Evolutionary conservation across 2,113 vertebrate species (phyloP), one percentile per base, ranked within the genome.

Genomic region (Pandion haliaetus): DNA sequence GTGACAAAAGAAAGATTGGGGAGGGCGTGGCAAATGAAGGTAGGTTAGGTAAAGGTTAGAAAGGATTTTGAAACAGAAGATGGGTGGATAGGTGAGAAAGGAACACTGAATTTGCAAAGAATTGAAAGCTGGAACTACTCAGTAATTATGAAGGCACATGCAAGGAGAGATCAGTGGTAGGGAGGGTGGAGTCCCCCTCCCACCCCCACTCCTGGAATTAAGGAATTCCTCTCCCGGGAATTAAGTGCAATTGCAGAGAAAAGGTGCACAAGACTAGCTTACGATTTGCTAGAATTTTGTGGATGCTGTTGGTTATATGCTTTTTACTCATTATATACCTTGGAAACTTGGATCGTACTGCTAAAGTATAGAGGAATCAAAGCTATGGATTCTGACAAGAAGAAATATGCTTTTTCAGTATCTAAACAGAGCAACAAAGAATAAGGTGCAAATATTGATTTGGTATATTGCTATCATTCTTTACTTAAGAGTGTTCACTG

Each of bases 391-490:
- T 93, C 87, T 90, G 72, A 82, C 62, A 90, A 65, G 52, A 92
- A 86, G 84, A 96, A 90, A 70, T 49, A 94, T 10, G 11, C 1
- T 88, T 93, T 96, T 91, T 73, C 87, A 70, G 42, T 94, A 77
- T n/a, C 74, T 82, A 92, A 88, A 73, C 50, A 71, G 16, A 94
- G 42, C 61, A 76, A 55, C 74, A 71, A 82, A 61, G 74, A 90
- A 45, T 42, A 89, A 93, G 76, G 74, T 94, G 67, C 45, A 92
- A 77, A 70, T 93, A 95, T 94, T 80, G 90, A 96, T 93, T 92
- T 80, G 52, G 19, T 66, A 83, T 91, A 96, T 96, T 95, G 71
- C 79, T 93, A 19, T 82, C 90, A 88, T 95, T 88, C 77, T 86
- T 97, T 93, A 95, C 79, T 95, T 95, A 79, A 70, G 36, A 80